Evolutionary conservation across 2,113 vertebrate species (phyloP), one percentile per base, ranked within the genome.

Genomic region (Sinocyclocheilus rhinocerous): DNA sequence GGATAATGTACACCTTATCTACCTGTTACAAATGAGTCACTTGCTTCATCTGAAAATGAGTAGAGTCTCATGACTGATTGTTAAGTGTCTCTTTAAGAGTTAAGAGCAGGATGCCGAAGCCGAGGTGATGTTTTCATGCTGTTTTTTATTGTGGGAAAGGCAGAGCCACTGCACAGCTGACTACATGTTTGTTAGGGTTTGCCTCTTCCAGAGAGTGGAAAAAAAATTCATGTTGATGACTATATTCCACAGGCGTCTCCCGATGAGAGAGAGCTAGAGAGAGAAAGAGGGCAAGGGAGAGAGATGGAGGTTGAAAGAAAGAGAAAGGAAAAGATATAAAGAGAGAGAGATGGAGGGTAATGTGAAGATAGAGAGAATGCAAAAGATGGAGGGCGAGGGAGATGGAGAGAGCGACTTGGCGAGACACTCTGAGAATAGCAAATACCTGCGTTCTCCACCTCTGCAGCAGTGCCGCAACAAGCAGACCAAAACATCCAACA

Each of bases 341-440:
- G 76, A 45, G 80, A 67, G 76, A 87, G 55, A 57, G 55, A 26
- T 52, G n/a, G 42, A 76, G 73, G 65, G 10, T 83, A 42, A 90
- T 81, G 89, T 85, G 91, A 90, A 80, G 48, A 48, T 20, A 79
- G 72, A 48, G 82, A 61, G 65, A 87, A 33, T 16, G 15, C 52
- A 55, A 55, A 55, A 65, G 86, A 69, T 45, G 76, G 87, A 84
- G 76, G 55, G 59, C 65, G 82, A 82, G 86, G 61, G 88, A 88
- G 81, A 81, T 61, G 82, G 59, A 86, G 73, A 85, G 87, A 91
- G 45, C 10, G 45, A 48, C 45, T 48, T 12, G 45, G 45, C 3
- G 45, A 48, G 45, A 48, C 87, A 86, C 87, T 75, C 82, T 18
- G 73, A 89, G 88, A 91, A 91, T 89, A 89, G 84, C 85, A 89